A percentile compares a stretch with the other conserved stretches of the same genome.
These are phyloP conservation scores for Falco novaeseelandiae DNA, from an alignment of 2,797 vertebrate species.

Conservation along the genomic window DNA sequence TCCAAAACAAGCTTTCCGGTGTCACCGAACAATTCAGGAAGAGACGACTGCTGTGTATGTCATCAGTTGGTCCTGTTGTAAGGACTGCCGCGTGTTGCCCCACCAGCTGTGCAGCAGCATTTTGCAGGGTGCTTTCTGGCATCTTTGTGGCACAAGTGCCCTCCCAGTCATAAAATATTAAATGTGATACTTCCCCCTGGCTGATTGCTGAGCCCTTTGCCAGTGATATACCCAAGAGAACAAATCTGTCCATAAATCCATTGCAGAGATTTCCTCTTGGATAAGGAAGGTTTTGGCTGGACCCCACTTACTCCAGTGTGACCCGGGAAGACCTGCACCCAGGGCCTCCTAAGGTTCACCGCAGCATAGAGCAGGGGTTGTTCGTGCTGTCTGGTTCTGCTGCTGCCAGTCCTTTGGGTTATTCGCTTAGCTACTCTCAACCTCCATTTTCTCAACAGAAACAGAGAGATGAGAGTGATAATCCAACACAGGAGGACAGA, in stretches of 20 bases:
- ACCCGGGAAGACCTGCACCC: not conserved
- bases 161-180: not conserved
- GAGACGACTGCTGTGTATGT: not conserved
- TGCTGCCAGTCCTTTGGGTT: not conserved
- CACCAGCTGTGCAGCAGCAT: not conserved
- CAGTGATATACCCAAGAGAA: not conserved
- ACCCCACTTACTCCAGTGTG: not conserved
- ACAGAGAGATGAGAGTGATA: not conserved
- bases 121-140: not conserved
- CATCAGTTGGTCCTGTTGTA: not conserved
- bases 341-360: not conserved
- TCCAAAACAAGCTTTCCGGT: not conserved
- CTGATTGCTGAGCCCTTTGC: not conserved
- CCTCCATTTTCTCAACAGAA: not conserved
- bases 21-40: not conserved
- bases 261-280: not conserved
- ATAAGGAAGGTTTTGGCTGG: not conserved
- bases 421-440: not conserved
- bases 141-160: not conserved
- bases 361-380: accelerated
- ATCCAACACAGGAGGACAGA: not conserved
- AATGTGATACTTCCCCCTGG: not conserved
- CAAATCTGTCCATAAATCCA: not conserved
- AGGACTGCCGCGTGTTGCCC: not conserved
- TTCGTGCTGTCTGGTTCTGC: not conserved